phyloP scores from a whole-genome alignment of 2,113 vertebrate species.

The Eubucco bourcierii region DNA sequence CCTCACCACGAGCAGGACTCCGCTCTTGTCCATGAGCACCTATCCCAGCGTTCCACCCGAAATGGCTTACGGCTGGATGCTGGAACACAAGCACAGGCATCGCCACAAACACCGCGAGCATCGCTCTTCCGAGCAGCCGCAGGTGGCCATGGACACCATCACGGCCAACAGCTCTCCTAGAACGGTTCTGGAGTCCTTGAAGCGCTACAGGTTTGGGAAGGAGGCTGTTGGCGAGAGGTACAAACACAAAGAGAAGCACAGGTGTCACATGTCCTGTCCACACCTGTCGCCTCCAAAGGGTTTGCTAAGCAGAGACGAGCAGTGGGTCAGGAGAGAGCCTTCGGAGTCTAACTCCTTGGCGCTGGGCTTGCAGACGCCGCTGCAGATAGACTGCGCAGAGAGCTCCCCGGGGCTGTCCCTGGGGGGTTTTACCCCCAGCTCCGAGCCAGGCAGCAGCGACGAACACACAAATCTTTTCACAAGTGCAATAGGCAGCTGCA shows the following conservation, averaged over 20 bases:
- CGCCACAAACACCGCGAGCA: conserved; percentile 94
- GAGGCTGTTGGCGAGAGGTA: conserved; percentile 83
- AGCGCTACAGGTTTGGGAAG: conserved; percentile 90
- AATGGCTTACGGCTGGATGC: conserved; percentile 88
- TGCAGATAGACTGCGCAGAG: conserved; percentile 81
- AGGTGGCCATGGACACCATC: conserved; percentile 76
- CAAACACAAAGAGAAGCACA: conserved; percentile 84
- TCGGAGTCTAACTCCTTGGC: conserved; percentile 66
- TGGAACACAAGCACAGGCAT: conserved; percentile 96
- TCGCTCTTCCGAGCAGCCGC: conserved; percentile 76
- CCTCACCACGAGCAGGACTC: conserved; percentile 80
- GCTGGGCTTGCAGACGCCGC: conserved; percentile 77
- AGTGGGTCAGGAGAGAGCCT: conserved; percentile 79
- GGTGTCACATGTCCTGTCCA: conserved; percentile 79
- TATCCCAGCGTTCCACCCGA: conserved; percentile 83
- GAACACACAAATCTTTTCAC: conserved; percentile 93
- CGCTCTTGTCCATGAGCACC: conserved; percentile 85
- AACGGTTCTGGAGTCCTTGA: conserved; percentile 87
- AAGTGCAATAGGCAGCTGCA: conserved; percentile 85
- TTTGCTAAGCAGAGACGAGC: conserved; percentile 77
- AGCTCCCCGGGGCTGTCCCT: conserved; percentile 70
- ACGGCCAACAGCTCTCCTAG: conserved; percentile 70
- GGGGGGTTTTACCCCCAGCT: conserved; percentile 75
- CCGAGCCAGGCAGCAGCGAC: conserved; percentile 72
- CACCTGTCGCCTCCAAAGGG: conserved; percentile 78